Evolutionary conservation across 2,113 vertebrate species (phyloP).

Genomic region (Seriola aureovittata): DNA sequence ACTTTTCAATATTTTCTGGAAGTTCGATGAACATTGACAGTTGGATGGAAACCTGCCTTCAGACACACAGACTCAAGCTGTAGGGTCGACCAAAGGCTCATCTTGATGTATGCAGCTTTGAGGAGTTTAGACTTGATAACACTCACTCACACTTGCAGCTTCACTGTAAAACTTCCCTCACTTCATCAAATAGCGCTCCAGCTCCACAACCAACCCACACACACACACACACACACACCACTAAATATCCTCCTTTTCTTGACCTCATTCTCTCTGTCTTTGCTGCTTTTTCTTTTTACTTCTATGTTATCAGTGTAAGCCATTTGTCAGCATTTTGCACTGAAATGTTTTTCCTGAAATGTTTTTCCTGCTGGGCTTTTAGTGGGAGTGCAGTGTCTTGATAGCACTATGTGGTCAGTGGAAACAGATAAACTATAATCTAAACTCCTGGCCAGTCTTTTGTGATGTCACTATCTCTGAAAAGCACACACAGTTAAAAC

Average conservation of each 20-base stretch:
- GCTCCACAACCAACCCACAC: not conserved
- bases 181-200: not conserved
- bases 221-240: not conserved
- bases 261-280: slow-evolving; percentile 7
- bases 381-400: not conserved
- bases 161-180: slow-evolving; percentile 2
- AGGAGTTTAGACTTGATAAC: not conserved
- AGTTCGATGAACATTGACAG: too few species aligned
- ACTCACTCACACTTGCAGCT: not conserved
- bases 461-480: slow-evolving; percentile 4
- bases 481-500: not conserved
- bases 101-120: not conserved
- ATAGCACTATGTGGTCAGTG: not conserved
- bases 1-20: too few species aligned
- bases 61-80: not conserved
- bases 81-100: not conserved
- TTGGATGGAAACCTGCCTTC: not conserved
- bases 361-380: not conserved
- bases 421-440: slow-evolving; percentile 6
- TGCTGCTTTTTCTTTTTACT: slow-evolving; percentile 23
- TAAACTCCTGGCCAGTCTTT: not conserved
- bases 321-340: slow-evolving; percentile 32
- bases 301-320: slow-evolving; percentile 14
- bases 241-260: not conserved
- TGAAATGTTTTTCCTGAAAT: not conserved